Conservation (phyloP, 2,888 invertebrate species). For the Scaptomyza parva region DNA sequence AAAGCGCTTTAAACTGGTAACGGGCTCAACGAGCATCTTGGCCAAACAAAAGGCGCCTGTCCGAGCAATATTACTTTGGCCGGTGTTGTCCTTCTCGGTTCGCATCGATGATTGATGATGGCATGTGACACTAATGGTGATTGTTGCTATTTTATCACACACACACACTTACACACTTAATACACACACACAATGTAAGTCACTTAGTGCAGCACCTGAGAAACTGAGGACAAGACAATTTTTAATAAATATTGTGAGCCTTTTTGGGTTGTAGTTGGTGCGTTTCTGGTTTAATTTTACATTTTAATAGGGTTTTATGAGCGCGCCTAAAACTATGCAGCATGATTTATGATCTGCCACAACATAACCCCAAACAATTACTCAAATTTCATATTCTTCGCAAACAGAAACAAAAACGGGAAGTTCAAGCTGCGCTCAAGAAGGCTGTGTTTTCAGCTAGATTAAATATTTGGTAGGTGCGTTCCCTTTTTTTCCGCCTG, state of each 20-base stretch:
- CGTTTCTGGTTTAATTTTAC: slow-evolving; percentile 70
- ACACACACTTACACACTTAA: slow-evolving; percentile 19
- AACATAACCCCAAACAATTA: slow-evolving; percentile 77
- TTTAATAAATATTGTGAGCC: slow-evolving; percentile 54
- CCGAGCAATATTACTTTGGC: slow-evolving; percentile 40
- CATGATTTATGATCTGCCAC: slow-evolving; percentile 79
- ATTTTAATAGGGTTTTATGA: slow-evolving; percentile 76
- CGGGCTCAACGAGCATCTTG: slow-evolving; percentile 55
- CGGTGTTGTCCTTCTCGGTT: slow-evolving; percentile 41
- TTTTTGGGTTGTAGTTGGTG: slow-evolving; percentile 13
- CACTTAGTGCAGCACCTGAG: slow-evolving; percentile 54
- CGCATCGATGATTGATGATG: slow-evolving; percentile 79
- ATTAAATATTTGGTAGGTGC: slow-evolving; percentile 73
- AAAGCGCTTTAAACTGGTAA: slow-evolving; percentile 74
- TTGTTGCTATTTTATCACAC: slow-evolving; percentile 81
- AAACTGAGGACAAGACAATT: slow-evolving; percentile 35
- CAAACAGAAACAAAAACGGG: slow-evolving; percentile 26
- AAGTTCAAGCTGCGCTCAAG: slow-evolving; percentile 7
- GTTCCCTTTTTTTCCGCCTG: slow-evolving; percentile 32
- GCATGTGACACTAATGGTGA: slow-evolving; percentile 81
- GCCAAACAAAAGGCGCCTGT: slow-evolving; percentile 48
- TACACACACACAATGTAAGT: neutral
- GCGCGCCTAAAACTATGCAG: slow-evolving; percentile 78
- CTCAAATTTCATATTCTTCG: slow-evolving; percentile 78
- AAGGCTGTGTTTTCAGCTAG: slow-evolving; percentile 61